Evolutionary conservation across 2,797 vertebrate genomes (phyloP).

Genomic region (Gymnothorax javanicus): DNA sequence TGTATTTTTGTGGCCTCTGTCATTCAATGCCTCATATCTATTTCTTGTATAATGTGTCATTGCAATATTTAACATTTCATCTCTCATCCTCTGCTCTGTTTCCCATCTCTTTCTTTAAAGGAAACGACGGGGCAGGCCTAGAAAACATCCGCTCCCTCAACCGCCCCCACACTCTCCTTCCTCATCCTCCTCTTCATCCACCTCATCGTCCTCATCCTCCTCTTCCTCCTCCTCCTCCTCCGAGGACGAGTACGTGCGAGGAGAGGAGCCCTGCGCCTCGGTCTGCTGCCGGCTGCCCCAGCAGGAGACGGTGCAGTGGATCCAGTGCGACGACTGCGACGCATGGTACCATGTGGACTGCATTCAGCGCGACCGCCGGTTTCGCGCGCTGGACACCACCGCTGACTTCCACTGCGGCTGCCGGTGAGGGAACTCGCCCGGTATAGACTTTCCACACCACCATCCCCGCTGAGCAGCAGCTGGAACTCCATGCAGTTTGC

Average conservation of each 20-base stretch:
- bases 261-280: slow-evolving; percentile 76
- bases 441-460: neutral
- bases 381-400: slow-evolving; percentile 72
- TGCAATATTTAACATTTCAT: neutral
- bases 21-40: neutral
- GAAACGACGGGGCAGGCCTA: slow-evolving; percentile 74
- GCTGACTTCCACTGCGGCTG: slow-evolving; percentile 84
- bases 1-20: neutral
- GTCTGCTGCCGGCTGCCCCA: slow-evolving; percentile 74
- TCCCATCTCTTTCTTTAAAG: slow-evolving; percentile 52
- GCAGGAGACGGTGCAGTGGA: slow-evolving; percentile 86
- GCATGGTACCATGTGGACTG: slow-evolving; percentile 84
- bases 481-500: neutral
- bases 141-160: slow-evolving; percentile 74
- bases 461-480: neutral
- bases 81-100: neutral
- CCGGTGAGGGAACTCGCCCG: slow-evolving; percentile 50
- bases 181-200: slow-evolving; percentile 67
- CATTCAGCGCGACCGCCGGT: slow-evolving; percentile 72
- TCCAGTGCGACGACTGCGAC: slow-evolving; percentile 86
- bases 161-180: slow-evolving; percentile 59
- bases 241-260: slow-evolving; percentile 31
- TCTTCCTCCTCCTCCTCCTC: slow-evolving; percentile 69
- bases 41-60: neutral
- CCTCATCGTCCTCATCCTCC: slow-evolving; percentile 63